Conservation (phyloP, 2,113 vertebrate species). For the Chitala chitala region DNA sequence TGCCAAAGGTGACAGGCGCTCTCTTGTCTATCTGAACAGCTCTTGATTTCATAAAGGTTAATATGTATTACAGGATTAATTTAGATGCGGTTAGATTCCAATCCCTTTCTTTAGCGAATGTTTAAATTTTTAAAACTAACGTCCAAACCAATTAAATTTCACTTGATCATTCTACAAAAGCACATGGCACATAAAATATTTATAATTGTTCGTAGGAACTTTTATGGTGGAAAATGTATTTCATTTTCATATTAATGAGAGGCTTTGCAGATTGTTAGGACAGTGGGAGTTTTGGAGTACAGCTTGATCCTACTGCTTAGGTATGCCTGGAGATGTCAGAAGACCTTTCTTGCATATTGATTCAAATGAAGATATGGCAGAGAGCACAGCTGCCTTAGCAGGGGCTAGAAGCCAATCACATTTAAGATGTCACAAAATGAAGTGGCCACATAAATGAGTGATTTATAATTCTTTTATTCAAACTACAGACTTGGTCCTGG, state of each 20-base stretch:
- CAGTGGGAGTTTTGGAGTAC: slow-evolving; percentile 25
- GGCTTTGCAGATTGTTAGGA: slow-evolving; percentile 32
- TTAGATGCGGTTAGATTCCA: slow-evolving; percentile 52
- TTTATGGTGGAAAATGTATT: slow-evolving; percentile 42
- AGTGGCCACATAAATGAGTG: not conserved
- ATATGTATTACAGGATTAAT: slow-evolving; percentile 49
- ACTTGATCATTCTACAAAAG: slow-evolving; percentile 57
- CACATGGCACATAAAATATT: slow-evolving; percentile 61
- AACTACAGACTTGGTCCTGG: not conserved
- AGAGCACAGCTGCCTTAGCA: not conserved
- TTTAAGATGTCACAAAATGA: not conserved
- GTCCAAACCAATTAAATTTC: slow-evolving; percentile 65
- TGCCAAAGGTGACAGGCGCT: slow-evolving; percentile 49
- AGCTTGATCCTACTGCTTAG: slow-evolving; percentile 21
- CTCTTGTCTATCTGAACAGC: slow-evolving; percentile 44
- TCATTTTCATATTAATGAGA: slow-evolving; percentile 41
- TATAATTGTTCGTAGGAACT: slow-evolving; percentile 45
- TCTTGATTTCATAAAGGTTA: slow-evolving; percentile 55
- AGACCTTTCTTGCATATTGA: slow-evolving; percentile 9
- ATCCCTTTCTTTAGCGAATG: slow-evolving; percentile 53
- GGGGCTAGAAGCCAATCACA: not conserved
- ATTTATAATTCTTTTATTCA: slow-evolving; percentile 16
- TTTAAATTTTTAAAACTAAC: slow-evolving; percentile 64
- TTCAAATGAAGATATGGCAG: not conserved
- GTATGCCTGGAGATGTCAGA: slow-evolving; percentile 15